Evolutionary conservation across 30 jellyfish, hydroid and myxozoan species (phyloP).

Genomic region (Chrysaora quinquecirrha): DNA sequence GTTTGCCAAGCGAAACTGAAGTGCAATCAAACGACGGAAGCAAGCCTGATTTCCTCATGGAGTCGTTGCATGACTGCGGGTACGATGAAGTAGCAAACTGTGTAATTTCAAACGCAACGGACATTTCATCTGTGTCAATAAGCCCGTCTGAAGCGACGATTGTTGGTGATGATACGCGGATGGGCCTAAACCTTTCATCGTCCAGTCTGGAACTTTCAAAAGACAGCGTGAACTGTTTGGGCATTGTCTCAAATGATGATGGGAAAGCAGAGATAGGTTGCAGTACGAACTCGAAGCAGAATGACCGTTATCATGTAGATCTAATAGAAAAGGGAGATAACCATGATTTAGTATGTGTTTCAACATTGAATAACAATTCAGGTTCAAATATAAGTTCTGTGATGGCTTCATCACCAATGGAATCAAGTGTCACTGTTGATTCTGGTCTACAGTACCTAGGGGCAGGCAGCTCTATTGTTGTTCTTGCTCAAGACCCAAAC

Average conservation of each 20-base stretch:
- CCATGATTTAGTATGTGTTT: background rate
- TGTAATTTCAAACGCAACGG: background rate
- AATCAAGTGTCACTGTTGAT: constrained; percentile 13
- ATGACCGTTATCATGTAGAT: background rate
- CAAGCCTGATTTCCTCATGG: background rate
- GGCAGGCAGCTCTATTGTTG: constrained; percentile 51
- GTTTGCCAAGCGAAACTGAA: background rate
- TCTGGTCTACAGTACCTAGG: constrained; percentile 49
- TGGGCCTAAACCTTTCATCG: background rate
- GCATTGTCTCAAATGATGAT: background rate
- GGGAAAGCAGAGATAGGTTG: background rate
- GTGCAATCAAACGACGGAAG: background rate
- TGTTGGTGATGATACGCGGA: background rate
- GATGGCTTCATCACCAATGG: background rate
- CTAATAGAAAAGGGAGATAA: background rate
- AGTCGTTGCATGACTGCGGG: background rate
- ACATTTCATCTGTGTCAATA: background rate
- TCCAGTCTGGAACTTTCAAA: background rate
- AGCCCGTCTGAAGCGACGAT: background rate
- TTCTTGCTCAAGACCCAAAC: constrained; percentile 53
- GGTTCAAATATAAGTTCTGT: background rate
- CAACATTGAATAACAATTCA: background rate
- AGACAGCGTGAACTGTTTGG: background rate
- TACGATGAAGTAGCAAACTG: constrained; percentile 4
- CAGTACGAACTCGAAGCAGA: background rate